Base-by-base conservation (phyloP, 2,797 vertebrate species). In the Sorex maritimensis region DNA sequence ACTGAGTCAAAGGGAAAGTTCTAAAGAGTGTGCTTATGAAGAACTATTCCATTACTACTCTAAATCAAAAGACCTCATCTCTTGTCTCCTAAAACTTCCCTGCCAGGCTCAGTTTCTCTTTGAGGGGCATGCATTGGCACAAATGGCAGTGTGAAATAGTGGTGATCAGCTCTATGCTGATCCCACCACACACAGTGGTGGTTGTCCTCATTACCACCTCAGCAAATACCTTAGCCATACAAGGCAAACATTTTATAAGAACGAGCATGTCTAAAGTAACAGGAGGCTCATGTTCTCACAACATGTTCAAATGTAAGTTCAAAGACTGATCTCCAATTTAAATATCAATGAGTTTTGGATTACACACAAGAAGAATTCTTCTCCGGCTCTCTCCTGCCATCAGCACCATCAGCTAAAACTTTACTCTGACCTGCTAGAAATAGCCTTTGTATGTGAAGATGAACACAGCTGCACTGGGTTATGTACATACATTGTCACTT, bases 401-500 rank as follows among this genome's bases (percentile, higher is more conserved):
- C 49, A 81, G 49, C 24, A 44, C 2, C 67, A 17, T 74, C 49
- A 91, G 79, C n/a, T n/a, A 72, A 82, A 81, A 17, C 65, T 88
- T 78, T 58, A 11, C 23, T 81, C 86, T 79, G 38, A 88, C 81
- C 80, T 24, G 19, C 55, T 78, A 90, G 88, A 92, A 93, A 24
- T 63, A 85, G 81, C 28, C 77, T 88, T 90, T 92, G 83, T 79
- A 58, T 65, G 67, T 87, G 74, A 61, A 17, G 67, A 80, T 1
- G 30, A 89, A 81, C n/a, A 6, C 30, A 63, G 30, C 69, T 75
- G 34, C 58, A 55, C n/a, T 77, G 63, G 21, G 17, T 15, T 88
- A 94, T 78, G 34, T 92, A 90, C 46, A 49, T 88, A 63, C 0
- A 34, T 61, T 93, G 58, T 94, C 73, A 84, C 86, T 96, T 92